Evolutionary conservation across 2,888 invertebrate species (phyloP).

Genomic region (Lasioglossum zephyrum): DNA sequence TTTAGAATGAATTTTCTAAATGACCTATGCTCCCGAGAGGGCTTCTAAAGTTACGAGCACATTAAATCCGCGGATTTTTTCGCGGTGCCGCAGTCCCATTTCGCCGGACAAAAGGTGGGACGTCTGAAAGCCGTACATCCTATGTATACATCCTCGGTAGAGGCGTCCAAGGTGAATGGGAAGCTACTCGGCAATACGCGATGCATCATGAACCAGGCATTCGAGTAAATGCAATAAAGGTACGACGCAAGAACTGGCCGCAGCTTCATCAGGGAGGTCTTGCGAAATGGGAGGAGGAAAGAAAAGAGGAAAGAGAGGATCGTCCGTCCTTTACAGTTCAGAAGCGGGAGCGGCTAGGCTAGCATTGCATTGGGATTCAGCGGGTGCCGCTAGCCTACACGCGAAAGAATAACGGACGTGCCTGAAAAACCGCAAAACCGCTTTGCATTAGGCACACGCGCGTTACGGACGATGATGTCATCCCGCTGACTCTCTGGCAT

Average conservation of each 20-base stretch:
- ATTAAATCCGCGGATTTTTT: slow-evolving; percentile 24
- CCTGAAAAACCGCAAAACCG: slow-evolving; percentile 73
- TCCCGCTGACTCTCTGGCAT: slow-evolving; percentile 38
- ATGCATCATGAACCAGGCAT: slow-evolving; percentile 57
- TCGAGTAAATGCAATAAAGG: slow-evolving; percentile 45
- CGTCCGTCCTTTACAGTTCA: background rate
- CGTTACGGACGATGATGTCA: slow-evolving; percentile 73
- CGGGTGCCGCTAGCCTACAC: slow-evolving; percentile 34
- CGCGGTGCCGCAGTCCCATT: slow-evolving; percentile 16
- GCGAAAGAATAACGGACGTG: slow-evolving; percentile 67
- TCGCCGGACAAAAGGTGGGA: slow-evolving; percentile 27
- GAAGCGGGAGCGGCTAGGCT: background rate
- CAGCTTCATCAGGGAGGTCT: slow-evolving; percentile 35
- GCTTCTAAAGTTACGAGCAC: slow-evolving; percentile 10
- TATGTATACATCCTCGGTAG: slow-evolving; percentile 11
- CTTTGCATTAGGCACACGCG: slow-evolving; percentile 76
- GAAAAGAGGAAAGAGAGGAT: background rate
- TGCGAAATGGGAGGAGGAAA: slow-evolving; percentile 43
- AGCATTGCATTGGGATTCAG: slow-evolving; percentile 52
- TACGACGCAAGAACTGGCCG: background rate
- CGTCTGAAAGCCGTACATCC: slow-evolving; percentile 30
- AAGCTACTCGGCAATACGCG: slow-evolving; percentile 45
- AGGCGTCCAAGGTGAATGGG: slow-evolving; percentile 46
- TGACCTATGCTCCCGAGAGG: background rate
- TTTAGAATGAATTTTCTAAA: background rate